Evolutionary conservation across 2,113 vertebrate species (phyloP), one percentile per base, ranked within the genome.

Genomic region (Corythornis vintsioides): DNA sequence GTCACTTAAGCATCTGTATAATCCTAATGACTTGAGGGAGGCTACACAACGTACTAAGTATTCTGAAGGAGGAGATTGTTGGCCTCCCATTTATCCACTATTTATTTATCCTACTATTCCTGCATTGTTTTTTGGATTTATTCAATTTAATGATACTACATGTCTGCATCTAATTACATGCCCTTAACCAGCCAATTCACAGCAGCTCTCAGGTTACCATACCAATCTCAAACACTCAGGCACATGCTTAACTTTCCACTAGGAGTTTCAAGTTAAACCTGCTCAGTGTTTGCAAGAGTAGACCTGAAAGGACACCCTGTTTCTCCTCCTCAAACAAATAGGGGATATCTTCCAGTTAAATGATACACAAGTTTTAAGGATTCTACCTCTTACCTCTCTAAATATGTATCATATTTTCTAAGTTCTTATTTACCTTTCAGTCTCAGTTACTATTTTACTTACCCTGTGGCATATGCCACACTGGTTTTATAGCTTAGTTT

Each of bases 231-330:
- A 53, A 77, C 61, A 59, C 12, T 40, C 10, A 56, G 78, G 26
- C 81, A 80, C 33, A 48, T 10, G 35, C 77, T 79, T 87, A 87
- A 80, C 56, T 88, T 94, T 64, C 73, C 86, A 86, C 24, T 71
- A 4, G 3, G 31, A 48, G 48, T 71, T 89, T 95, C 89, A 73
- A 83, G 69, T 71, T 70, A 76, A 92, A 76, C 0, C 2, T 0
- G 0, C 31, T 56, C 31, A 69, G 9, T 0, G 0, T 33, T 82
- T 1, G 0, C 40, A 84, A 26, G 52, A 70, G 15, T 2, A 72
- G 11, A 20, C 38, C 50, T 50, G 25, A 75, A 87, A 89, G 29
- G 28, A 56, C 38, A 87, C 21, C 3, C 6, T 10, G 9, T 50
- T 79, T 84, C 19, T 82, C 42, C 13, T 29, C 22, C 25, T 65